Percentiles rank a stretch among this genome's conserved stretches.
phyloP scores from a whole-genome alignment of 37 sponge, comb jelly and placozoan genomes.

The Petrosia ficiformis region DNA sequence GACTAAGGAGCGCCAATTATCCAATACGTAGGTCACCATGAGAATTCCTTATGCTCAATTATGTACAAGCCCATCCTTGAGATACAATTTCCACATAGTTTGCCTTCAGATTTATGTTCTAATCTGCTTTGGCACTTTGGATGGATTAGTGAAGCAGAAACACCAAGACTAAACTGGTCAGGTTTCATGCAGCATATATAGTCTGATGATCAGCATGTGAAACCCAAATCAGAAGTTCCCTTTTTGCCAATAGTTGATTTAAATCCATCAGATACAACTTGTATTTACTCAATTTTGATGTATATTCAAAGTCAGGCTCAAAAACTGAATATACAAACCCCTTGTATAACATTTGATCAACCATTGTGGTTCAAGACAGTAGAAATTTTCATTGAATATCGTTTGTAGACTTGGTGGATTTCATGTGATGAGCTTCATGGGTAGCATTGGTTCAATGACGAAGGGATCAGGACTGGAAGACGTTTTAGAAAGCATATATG shows the following conservation, averaged over 20 bases:
- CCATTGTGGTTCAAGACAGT: constrained; percentile 25
- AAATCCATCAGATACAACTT: neutral
- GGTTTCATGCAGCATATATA: constrained; percentile 31
- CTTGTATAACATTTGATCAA: constrained; percentile 30
- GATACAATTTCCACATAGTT: constrained; percentile 21
- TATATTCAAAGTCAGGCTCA: constrained; percentile 18
- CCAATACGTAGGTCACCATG: constrained; percentile 4
- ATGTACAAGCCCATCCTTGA: constrained; percentile 3
- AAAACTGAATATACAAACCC: neutral
- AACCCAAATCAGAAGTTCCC: constrained; percentile 14
- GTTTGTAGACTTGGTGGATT: constrained; percentile 29
- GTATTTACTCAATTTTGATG: constrained; percentile 24
- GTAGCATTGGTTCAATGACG: constrained; percentile 24
- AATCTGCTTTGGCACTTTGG: constrained; percentile 8
- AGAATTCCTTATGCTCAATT: neutral
- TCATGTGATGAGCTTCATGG: constrained; percentile 22
- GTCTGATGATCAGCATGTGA: neutral
- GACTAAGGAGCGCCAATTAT: constrained; percentile 16
- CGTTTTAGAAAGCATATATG: constrained; percentile 31
- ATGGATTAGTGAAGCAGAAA: neutral
- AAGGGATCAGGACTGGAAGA: constrained; percentile 31
- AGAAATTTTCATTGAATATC: constrained; percentile 8
- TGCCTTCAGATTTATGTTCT: constrained; percentile 16
- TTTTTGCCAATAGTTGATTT: constrained; percentile 33
- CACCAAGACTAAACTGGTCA: constrained; percentile 36